Base-by-base conservation (phyloP, 2,888 invertebrate species). In the Limnephilus lunatus region DNA sequence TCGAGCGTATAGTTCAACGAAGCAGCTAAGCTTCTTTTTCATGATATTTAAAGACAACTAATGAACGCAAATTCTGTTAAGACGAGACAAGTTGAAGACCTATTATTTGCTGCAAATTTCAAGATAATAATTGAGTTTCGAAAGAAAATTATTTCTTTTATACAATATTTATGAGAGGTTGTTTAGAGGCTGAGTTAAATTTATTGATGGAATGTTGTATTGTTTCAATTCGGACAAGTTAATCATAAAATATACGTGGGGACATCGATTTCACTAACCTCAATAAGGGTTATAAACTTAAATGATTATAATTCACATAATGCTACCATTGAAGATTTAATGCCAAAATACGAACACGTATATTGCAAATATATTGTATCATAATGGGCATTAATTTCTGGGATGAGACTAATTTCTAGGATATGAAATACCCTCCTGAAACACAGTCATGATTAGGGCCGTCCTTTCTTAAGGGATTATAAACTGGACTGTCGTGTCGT, bases 401-500 rank as follows among this genome's bases (percentile, higher is more conserved):
- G 82, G 11, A 82, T 32, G 30, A 30, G 82, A 82, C 30, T 31
- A 14, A n/a, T 31, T 5, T 82, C 82, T 82, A 30, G 82, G 82
- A 14, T 2, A 32, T n/a, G 12, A 14, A 81, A 81, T 81, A 81
- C 81, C 82, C 15, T 82, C 31, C 9, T 82, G 82, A 31, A 82
- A 82, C 82, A 31, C 82, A 82, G 82, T 31, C 82, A 82, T 30
- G 82, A 82, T 82, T 82, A 82, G 82, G 82, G 82, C 30, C 31
- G 82, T 82, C 82, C 82, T 82, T 82, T 31, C 82, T 32, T 82
- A 82, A 82, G 82, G 82, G 82, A 30, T 82, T 82, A 82, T 82
- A 82, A 82, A 82, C 82, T 32, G 82, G 82, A 82, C 82, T 82
- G 82, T 82, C 82, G 82, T 31, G 82, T 82, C 82, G 82, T 82